These are phyloP conservation scores for Xenopus laevis DNA, from an alignment of 2,113 vertebrate species.

Conservation along the genomic window DNA sequence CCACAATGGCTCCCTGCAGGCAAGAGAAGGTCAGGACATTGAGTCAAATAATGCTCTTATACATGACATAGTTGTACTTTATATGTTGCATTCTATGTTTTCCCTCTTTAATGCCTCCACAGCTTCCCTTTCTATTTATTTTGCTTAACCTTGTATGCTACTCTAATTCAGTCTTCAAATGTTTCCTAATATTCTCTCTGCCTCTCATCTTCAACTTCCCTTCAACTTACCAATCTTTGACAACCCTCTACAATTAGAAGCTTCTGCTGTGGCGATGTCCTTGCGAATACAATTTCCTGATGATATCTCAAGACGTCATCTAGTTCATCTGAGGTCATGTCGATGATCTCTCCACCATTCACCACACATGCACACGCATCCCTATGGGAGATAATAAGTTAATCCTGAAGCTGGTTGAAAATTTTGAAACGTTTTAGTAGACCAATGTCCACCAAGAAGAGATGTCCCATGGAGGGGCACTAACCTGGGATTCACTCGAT, in stretches of 20 bases:
- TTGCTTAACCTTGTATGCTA: background rate
- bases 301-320: constrained; percentile 64
- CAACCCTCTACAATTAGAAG: constrained; percentile 74
- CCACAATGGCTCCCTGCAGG: constrained; percentile 32
- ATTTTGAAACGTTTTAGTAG: too few species aligned
- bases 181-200: background rate
- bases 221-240: constrained; percentile 66
- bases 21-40: background rate
- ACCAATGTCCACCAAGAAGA: too few species aligned
- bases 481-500: constrained; percentile 67
- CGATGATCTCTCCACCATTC: constrained; percentile 70
- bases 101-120: background rate
- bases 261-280: constrained; percentile 75
- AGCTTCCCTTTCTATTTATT: background rate
- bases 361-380: constrained; percentile 67
- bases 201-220: background rate
- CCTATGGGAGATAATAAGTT: constrained; percentile 46
- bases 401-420: too few species aligned
- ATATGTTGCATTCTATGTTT: too few species aligned
- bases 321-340: constrained; percentile 65
- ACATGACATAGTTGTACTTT: too few species aligned
- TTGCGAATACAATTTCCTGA: constrained; percentile 70
- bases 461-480: too few species aligned
- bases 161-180: too few species aligned
- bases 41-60: too few species aligned